Base-by-base conservation (phyloP, 92 coral and sea anemone species). In the Chrysogorgia sp. region DNA sequence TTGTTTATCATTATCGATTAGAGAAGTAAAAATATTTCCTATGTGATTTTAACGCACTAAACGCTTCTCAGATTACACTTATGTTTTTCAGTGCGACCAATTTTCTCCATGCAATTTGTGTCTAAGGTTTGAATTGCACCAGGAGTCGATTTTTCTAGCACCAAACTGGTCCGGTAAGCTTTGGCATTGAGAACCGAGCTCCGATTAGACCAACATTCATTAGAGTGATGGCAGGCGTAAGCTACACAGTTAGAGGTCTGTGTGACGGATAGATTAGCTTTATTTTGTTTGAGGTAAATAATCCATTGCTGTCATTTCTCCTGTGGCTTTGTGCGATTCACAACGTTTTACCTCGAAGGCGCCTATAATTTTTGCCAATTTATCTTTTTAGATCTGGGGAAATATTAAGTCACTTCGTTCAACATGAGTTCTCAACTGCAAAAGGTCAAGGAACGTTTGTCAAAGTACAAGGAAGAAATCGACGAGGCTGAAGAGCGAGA, bases 241-340 rank as follows among this genome's bases (percentile, higher is more conserved):
- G 28, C 79, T n/a, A n/a, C n/a, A 6, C 79, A n/a, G 79, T 41
- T 72, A 53, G 79, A 53, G 79, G 79, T 72, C 79, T 31, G 14
- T 55, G 19, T 53, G 65, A 17, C 40, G 32, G 12, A 35, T 28
- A 72, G 79, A 72, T 72, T 53, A 72, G 35, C 58, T 24, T 25
- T 69, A 69, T 69, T 69, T 5, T 49, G 40, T 53, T 34, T 30
- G 26, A 55, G 34, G 79, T 8, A 72, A 32, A 32, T 26, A 37
- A 48, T 32, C 23, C 47, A 37, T 7, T 10, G 45, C 21, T 29
- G 77, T 55, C 79, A 72, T 43, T 53, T 45, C 37, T 62, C 30
- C 20, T 31, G 34, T 45, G 35, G 74, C n/a, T 67, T 67, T 52
- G 1, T 34, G 34, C 63, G 22, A 40, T 30, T 14, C 41, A 19